These are phyloP conservation scores for Plumapathes pennacea DNA, from an alignment of 92 coral and sea anemone genomes.

Conservation along the genomic window DNA sequence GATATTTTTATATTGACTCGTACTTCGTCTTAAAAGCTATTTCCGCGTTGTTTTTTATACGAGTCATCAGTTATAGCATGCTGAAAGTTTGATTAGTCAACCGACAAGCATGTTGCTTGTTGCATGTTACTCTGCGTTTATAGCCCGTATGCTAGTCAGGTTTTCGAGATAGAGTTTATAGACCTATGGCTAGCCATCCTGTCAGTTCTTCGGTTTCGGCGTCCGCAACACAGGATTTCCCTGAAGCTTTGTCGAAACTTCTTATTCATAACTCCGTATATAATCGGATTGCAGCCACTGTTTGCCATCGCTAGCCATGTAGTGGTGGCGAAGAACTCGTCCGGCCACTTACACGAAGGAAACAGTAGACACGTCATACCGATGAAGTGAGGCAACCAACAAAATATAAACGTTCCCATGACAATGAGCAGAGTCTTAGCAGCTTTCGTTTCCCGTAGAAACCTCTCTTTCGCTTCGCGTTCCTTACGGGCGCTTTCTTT, in stretches of 20 bases:
- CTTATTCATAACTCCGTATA: conserved; percentile 81
- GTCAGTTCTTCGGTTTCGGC: conserved; percentile 5
- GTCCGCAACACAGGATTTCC: conserved; percentile 61
- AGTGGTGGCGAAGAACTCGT: conserved; percentile 80
- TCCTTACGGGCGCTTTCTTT: conserved; percentile 26
- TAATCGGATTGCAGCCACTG: conserved; percentile 85
- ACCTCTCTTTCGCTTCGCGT: conserved; percentile 59
- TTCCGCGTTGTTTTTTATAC: too few relatives aligned
- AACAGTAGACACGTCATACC: conserved; percentile 83
- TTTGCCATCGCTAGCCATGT: conserved; percentile 90
- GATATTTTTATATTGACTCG: too few relatives aligned
- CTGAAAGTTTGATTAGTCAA: too few relatives aligned
- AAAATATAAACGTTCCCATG: conserved; percentile 77
- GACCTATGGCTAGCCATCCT: too few relatives aligned
- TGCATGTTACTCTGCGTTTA: too few relatives aligned
- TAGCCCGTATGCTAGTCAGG: too few relatives aligned
- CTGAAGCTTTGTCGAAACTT: conserved; percentile 76
- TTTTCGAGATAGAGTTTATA: too few relatives aligned
- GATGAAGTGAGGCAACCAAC: conserved; percentile 87
- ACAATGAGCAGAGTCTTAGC: conserved; percentile 82
- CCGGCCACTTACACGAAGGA: conserved; percentile 74
- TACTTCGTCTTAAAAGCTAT: too few relatives aligned
- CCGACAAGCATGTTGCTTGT: too few relatives aligned
- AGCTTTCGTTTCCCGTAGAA: conserved; percentile 69
- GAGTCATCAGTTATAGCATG: too few relatives aligned